Evolutionary conservation across 1,140 invertebrate genomes (phyloP).

Genomic region (Papilio xuthus): DNA sequence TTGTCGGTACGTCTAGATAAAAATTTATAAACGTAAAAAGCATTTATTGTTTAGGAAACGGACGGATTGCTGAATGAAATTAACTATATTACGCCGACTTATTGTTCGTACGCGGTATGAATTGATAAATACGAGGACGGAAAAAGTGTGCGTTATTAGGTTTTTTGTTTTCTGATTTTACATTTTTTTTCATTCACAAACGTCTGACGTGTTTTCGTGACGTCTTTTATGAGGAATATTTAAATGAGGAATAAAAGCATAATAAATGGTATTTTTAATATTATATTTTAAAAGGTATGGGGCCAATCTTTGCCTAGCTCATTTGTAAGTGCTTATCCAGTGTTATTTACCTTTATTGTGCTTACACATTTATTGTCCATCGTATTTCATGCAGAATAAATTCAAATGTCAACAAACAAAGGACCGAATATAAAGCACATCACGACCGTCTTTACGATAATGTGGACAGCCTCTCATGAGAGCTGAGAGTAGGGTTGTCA

Average conservation of each 20-base stretch:
- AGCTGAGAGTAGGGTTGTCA: conserved; percentile 27
- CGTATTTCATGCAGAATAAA: conserved; percentile 1
- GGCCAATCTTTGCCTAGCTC: not conserved
- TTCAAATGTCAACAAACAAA: conserved; percentile 23
- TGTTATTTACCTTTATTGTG: not conserved
- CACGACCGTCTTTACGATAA: conserved; percentile 35
- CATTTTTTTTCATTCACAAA: not conserved
- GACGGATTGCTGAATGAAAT: conserved; percentile 31
- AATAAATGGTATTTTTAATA: too few species aligned
- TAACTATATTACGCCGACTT: conserved; percentile 22
- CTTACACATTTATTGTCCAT: conserved; percentile 2
- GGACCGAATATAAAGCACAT: conserved; percentile 29
- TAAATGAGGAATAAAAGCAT: too few species aligned
- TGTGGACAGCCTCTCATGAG: conserved; percentile 30
- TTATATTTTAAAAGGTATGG: too few species aligned
- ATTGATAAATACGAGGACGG: not conserved
- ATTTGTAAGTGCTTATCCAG: not conserved
- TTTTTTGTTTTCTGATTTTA: not conserved
- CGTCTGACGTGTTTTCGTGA: not conserved
- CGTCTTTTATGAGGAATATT: too few species aligned
- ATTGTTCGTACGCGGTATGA: conserved; percentile 8
- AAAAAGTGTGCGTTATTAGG: not conserved
- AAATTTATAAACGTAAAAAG: conserved; percentile 40
- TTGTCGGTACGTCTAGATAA: conserved; percentile 41
- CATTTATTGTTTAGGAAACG: conserved; percentile 50